phyloP scores from a whole-genome alignment of 2,888 invertebrate species.

The Polyploca ridens region DNA sequence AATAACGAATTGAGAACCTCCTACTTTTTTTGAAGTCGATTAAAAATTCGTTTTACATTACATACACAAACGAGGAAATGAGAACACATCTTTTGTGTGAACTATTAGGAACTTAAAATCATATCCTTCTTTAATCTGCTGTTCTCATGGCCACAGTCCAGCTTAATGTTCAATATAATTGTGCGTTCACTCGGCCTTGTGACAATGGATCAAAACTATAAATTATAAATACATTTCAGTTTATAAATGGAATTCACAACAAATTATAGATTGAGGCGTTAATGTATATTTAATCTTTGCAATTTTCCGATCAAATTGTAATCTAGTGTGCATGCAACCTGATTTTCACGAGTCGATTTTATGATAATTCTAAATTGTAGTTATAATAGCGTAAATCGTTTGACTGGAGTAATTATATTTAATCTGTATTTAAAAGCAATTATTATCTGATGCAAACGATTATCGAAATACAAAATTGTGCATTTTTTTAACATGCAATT shows the following conservation, averaged over 20 bases:
- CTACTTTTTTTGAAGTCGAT: no score
- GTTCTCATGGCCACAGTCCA: constrained; percentile 5
- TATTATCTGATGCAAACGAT: no score
- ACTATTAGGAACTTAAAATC: not conserved
- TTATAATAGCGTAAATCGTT: not conserved
- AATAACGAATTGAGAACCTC: no score
- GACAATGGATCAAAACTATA: not conserved
- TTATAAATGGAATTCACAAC: not conserved
- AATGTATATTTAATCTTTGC: not conserved
- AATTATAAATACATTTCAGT: not conserved
- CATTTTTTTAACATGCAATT: no score
- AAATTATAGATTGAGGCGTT: not conserved
- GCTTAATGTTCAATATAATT: not conserved
- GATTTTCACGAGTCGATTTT: not conserved
- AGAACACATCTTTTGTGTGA: constrained; percentile 6
- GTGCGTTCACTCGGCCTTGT: not conserved
- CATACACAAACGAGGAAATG: not conserved
- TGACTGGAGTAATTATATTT: no score
- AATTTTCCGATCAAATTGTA: not conserved
- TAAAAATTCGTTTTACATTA: constrained; percentile 13
- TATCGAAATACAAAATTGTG: no score
- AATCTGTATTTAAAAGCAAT: no score
- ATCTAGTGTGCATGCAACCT: not conserved
- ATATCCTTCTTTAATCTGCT: constrained; percentile 1
- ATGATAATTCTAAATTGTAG: not conserved